Evolutionary conservation across 53 echinoderm and acorn worm genomes (phyloP).

Genomic region (Holothuria leucospilota): DNA sequence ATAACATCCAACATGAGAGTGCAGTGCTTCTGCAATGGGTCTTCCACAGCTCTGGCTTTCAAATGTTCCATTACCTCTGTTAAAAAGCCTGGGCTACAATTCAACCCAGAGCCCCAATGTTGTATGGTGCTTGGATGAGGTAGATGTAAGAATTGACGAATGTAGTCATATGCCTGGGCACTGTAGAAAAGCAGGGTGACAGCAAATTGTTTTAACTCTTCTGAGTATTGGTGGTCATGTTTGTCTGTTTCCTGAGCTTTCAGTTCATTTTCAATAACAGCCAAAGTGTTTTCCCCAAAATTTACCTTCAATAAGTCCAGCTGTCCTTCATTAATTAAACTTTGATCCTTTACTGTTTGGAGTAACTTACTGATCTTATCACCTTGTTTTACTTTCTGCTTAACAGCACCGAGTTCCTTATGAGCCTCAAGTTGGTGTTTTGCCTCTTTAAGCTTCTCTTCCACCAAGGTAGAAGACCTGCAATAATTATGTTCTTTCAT

Average conservation of each 20-base stretch:
- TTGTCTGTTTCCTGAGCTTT: conserved; percentile 46
- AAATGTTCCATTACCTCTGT: conserved; percentile 61
- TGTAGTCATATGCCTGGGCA: too few relatives aligned
- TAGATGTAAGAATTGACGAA: conserved; percentile 28
- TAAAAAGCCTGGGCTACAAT: conserved; percentile 71
- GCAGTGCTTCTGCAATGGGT: conserved; percentile 56
- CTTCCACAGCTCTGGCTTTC: conserved; percentile 12
- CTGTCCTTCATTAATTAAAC: conserved; percentile 56
- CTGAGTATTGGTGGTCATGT: conserved; percentile 60
- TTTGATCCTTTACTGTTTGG: conserved; percentile 46
- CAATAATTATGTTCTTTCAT: not conserved
- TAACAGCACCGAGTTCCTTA: too few relatives aligned
- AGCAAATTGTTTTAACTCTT: conserved; percentile 67
- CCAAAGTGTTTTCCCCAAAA: conserved; percentile 58
- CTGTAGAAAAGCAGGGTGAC: conserved; percentile 65
- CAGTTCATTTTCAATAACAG: conserved; percentile 55
- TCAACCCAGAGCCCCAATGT: conserved; percentile 53
- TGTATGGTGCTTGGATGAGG: conserved; percentile 64
- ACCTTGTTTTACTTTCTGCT: too few relatives aligned
- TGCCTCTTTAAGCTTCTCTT: too few relatives aligned
- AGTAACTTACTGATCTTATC: not conserved
- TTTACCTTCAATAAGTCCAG: conserved; percentile 60
- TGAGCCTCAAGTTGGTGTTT: too few relatives aligned
- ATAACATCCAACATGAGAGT: conserved; percentile 67
- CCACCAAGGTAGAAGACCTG: too few relatives aligned